Percentiles rank a stretch among this genome's conserved stretches.
Conservation (phyloP, 2,888 invertebrate genomes). For the Pterobdella sp. region DNA sequence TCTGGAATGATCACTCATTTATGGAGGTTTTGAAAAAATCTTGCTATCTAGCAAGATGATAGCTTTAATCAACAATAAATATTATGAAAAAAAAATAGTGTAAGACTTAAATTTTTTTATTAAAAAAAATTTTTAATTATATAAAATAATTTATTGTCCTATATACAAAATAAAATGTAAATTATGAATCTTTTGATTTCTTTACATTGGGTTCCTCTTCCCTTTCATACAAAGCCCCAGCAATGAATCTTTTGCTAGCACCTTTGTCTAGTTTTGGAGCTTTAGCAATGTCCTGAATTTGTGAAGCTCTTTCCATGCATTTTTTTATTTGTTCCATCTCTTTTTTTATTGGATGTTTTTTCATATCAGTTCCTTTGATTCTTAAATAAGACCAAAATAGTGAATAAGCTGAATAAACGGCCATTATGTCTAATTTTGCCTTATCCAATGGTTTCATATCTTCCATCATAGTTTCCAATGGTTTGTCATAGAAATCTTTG, state of each 20-base stretch:
- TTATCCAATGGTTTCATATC: constrained; percentile 17
- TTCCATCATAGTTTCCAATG: neutral
- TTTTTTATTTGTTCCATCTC: neutral
- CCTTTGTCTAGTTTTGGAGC: constrained; percentile 24
- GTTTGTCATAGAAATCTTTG: neutral
- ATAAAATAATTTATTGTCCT: too few relatives aligned
- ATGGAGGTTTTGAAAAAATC: too few relatives aligned
- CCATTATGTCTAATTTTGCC: constrained; percentile 15
- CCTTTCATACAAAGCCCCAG: constrained; percentile 10
- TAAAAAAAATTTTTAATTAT: too few relatives aligned
- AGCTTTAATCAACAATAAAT: too few relatives aligned
- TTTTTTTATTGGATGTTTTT: neutral
- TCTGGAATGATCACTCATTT: too few relatives aligned
- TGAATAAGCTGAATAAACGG: constrained; percentile 14
- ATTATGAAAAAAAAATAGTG: too few relatives aligned
- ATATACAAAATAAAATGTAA: too few relatives aligned
- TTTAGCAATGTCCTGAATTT: constrained; percentile 10
- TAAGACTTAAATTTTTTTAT: too few relatives aligned
- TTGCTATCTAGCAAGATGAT: too few relatives aligned
- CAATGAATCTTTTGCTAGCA: constrained; percentile 23
- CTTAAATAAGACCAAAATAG: constrained; percentile 16
- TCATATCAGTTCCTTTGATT: neutral
- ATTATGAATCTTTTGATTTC: too few relatives aligned
- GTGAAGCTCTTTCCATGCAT: constrained; percentile 1
- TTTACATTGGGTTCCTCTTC: neutral